These are phyloP conservation scores for Tadarida brasiliensis DNA, from an alignment of 2,797 vertebrate genomes.

Conservation along the genomic window DNA sequence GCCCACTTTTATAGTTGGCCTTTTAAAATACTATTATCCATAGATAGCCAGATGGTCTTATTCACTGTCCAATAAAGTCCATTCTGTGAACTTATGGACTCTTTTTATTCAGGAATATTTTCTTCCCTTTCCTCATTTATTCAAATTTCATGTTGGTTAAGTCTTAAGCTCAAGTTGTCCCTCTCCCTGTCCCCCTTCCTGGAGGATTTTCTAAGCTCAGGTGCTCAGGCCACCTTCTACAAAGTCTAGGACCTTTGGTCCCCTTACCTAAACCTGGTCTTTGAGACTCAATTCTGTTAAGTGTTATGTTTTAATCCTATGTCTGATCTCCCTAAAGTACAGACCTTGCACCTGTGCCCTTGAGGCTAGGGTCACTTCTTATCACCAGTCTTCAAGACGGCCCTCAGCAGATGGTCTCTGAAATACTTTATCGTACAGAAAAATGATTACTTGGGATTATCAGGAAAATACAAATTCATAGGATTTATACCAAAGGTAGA, in stretches of 20 bases:
- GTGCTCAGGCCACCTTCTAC: background rate
- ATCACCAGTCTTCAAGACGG: background rate
- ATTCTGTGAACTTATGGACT: background rate
- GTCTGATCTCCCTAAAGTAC: background rate
- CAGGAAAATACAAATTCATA: background rate
- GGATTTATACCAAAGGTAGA: constrained; percentile 10
- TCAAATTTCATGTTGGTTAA: background rate
- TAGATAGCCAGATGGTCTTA: background rate
- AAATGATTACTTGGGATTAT: background rate
- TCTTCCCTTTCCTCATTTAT: background rate
- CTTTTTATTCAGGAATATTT: background rate
- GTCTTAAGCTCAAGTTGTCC: background rate
- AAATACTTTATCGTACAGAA: constrained; percentile 31
- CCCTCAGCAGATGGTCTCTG: background rate
- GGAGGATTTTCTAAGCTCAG: background rate
- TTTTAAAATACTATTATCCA: background rate
- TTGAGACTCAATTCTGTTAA: background rate
- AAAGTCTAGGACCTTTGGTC: background rate
- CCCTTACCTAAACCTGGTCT: background rate
- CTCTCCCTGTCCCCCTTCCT: background rate
- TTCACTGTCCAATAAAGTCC: background rate
- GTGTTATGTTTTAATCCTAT: background rate
- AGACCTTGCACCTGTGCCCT: background rate
- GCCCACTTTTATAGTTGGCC: background rate
- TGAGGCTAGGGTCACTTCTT: background rate